Base-by-base conservation (phyloP, 2,797 vertebrate species). In the Fistularia commersonii region DNA sequence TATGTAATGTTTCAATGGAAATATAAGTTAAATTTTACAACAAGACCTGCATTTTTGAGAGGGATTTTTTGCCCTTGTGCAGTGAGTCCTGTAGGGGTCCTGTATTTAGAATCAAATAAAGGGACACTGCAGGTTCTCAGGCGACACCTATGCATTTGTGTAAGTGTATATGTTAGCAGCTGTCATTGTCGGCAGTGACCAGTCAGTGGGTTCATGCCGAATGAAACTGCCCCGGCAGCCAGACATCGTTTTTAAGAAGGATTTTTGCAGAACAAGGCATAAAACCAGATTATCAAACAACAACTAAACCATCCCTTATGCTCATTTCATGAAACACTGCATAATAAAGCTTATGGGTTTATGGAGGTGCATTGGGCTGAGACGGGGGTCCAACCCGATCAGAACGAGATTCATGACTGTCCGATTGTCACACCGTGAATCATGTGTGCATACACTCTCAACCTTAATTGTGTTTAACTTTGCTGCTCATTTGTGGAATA, bases 271-370 rank as follows among this genome's bases (percentile, higher is more conserved):
- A 80, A 88, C 87, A 90, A 90, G 80, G 76, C 79, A 88, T 91
- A 91, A 92, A 91, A 83, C 81, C 90, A 87, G 90, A 90, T 93
- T 92, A 93, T 68, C 33, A 87, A 84, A 72, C 74, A 81, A 88
- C 77, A 87, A 84, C 83, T 82, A 87, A 85, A 80, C 84, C 79
- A 82, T 76, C 66, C 66, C 72, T 72, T 80, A 74, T 85, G 74
- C 63, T 88, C 79, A 79, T 86, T 83, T 84, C 53, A 71, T 77
- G 80, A 84, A 84, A 83, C 71, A 80, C 57, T 56, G 59, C 40
- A 57, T 60, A 69, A 75, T 61, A 68, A 64, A 80, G 80, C 72
- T 84, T 80, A 82, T 49, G 53, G 61, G 39, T 39, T 23, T 23
- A 23, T 23, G 23, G 23, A 63, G 66, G 56, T 53, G 37, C 69